Evolutionary conservation across 2,888 invertebrate genomes (phyloP).

Genomic region (Plagiodera versicolora): DNA sequence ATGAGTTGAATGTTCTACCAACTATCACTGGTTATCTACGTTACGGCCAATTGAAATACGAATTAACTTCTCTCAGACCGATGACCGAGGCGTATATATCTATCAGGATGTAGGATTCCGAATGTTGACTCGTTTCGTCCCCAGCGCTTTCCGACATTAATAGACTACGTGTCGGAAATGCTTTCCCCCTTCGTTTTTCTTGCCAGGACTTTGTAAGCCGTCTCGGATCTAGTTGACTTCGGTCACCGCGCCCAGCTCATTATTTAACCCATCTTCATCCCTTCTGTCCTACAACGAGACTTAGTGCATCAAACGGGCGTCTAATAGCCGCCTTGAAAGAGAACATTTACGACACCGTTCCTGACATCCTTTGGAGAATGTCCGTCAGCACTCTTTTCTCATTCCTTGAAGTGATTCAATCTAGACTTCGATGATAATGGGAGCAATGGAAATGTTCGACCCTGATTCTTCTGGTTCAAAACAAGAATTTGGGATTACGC

Average conservation of each 20-base stretch:
- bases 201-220: constrained; percentile 35
- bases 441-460: too few relatives aligned
- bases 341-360: constrained; percentile 1
- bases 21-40: too few relatives aligned
- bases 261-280: constrained; percentile 32
- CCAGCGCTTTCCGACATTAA: constrained; percentile 43
- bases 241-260: constrained; percentile 36
- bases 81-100: too few relatives aligned
- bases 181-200: constrained; percentile 42
- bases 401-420: too few relatives aligned
- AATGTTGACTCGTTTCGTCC: constrained; percentile 41
- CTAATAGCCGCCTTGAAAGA: constrained; percentile 22
- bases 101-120: constrained; percentile 39
- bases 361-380: background rate
- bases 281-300: constrained; percentile 19
- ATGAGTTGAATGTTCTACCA: too few relatives aligned
- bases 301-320: constrained; percentile 27
- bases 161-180: constrained; percentile 47
- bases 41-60: background rate
- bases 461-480: too few relatives aligned
- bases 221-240: constrained; percentile 30
- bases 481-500: too few relatives aligned
- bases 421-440: too few relatives aligned
- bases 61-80: too few relatives aligned
- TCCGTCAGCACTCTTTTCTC: background rate